Evolutionary conservation across 2,888 invertebrate species (phyloP).

Genomic region (Aleiodes leptofemur): DNA sequence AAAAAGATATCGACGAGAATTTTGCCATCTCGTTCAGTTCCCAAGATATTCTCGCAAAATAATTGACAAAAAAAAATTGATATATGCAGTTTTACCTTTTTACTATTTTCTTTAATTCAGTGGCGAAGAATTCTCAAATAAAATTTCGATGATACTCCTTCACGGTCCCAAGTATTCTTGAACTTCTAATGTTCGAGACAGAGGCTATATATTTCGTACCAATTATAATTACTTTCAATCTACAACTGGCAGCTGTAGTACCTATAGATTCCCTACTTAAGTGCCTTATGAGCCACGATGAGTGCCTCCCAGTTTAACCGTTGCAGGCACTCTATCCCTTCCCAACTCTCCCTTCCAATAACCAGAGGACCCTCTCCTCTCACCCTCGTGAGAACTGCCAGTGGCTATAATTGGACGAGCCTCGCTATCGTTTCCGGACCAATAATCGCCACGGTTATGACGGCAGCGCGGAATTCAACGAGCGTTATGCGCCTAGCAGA

Average conservation of each 20-base stretch:
- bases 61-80: neutral
- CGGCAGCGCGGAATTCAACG: conserved; percentile 10
- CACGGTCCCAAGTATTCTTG: neutral
- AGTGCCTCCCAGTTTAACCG: conserved; percentile 1
- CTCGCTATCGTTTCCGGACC: conserved; percentile 57
- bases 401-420: conserved; percentile 57
- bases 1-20: too few relatives aligned
- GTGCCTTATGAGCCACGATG: conserved; percentile 30
- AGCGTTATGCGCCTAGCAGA: conserved; percentile 1
- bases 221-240: conserved; percentile 13
- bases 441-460: conserved; percentile 56
- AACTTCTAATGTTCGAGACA: neutral
- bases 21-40: neutral
- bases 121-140: too few relatives aligned
- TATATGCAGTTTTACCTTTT: too few relatives aligned
- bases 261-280: conserved; percentile 26
- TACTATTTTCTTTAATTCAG: too few relatives aligned
- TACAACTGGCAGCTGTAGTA: conserved; percentile 18
- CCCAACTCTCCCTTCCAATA: neutral
- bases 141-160: neutral
- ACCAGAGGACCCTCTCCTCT: neutral
- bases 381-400: conserved; percentile 37
- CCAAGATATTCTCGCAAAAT: conserved; percentile 18
- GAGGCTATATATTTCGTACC: neutral
- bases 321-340: neutral